These are phyloP conservation scores for Argyrosomus regius DNA, from an alignment of 2,797 vertebrate species.

Conservation along the genomic window DNA sequence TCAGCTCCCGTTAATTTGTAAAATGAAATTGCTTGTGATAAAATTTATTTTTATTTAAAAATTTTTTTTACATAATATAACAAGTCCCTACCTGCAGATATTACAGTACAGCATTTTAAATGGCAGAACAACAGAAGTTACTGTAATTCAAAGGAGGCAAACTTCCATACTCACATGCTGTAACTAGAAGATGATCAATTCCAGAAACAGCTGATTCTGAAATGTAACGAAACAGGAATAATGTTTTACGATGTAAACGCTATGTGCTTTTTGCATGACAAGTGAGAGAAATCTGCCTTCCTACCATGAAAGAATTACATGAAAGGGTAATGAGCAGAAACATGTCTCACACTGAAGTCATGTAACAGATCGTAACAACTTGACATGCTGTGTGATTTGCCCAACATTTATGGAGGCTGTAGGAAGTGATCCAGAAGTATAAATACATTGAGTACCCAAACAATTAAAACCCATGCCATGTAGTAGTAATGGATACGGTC, in stretches of 20 bases:
- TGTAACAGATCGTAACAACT: background rate
- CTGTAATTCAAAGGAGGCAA: constrained; percentile 11
- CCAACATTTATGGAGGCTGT: constrained; percentile 12
- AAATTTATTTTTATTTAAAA: too few relatives aligned
- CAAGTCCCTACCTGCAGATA: background rate
- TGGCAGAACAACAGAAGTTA: background rate
- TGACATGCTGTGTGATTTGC: constrained; percentile 6
- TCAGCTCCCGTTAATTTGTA: background rate
- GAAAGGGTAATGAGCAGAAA: constrained; percentile 12
- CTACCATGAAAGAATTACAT: constrained; percentile 9
- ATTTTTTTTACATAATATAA: background rate
- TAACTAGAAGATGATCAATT: background rate
- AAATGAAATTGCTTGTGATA: background rate
- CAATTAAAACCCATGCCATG: background rate
- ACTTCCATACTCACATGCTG: background rate
- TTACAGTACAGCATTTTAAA: background rate
- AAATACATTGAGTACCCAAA: background rate
- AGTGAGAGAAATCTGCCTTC: constrained; percentile 14
- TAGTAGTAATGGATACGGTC: background rate
- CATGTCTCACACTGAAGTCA: background rate
- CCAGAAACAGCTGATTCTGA: constrained; percentile 8
- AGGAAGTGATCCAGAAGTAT: background rate
- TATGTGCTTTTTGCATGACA: constrained; percentile 13
- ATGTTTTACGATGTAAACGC: background rate
- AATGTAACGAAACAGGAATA: background rate